Base-by-base conservation (phyloP, 2,113 vertebrate genomes). In the Saguinus imperator region DNA sequence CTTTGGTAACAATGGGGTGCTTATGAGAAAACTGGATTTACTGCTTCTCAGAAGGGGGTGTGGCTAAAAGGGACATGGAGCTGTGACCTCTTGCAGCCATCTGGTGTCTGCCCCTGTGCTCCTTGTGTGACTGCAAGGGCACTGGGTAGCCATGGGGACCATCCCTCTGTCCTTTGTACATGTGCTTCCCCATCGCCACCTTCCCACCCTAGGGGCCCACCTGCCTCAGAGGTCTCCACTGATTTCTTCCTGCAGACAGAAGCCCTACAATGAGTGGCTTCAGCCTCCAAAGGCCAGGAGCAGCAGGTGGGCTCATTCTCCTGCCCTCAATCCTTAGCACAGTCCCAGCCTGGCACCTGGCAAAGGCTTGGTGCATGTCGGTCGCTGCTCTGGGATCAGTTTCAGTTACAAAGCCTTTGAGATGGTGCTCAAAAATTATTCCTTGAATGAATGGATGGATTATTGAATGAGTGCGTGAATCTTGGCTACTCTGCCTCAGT, bases 381-480 rank as follows among this genome's bases (percentile, higher is more conserved):
- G 9, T 27, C 68, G 8, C 12, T 27, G 43, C 16, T 55, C n/a
- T 37, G 7, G 20, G 7, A 61, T 96, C 48, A 3, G 48, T n/a
- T 55, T 45, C 2, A 23, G 48, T 40, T 10, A 70, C 23, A 14
- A 16, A 0, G 1, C 4, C 40, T 70, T 84, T 0, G 40, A 37
- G 43, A 12, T 32, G 64, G 32, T 12, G n/a, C 82, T 89, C 57
- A 29, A 16, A 35, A 64, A n/a, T 9, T 37, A 43, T 16, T 64
- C 45, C 3, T 50, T 84, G 48, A 72, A 45, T 64, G 79, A 45
- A 55, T 40, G 50, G 43, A 29, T 57, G 58, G 8, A 27, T 64
- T 12, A 32, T 14, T 8, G 32, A 14, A 29, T 3, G 37, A 66
- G 5, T 4, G 1, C 5, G 1, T 5, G 27, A 5, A 55, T 61